Base-by-base conservation (phyloP, 2,113 vertebrate species). In the Mirounga angustirostris region DNA sequence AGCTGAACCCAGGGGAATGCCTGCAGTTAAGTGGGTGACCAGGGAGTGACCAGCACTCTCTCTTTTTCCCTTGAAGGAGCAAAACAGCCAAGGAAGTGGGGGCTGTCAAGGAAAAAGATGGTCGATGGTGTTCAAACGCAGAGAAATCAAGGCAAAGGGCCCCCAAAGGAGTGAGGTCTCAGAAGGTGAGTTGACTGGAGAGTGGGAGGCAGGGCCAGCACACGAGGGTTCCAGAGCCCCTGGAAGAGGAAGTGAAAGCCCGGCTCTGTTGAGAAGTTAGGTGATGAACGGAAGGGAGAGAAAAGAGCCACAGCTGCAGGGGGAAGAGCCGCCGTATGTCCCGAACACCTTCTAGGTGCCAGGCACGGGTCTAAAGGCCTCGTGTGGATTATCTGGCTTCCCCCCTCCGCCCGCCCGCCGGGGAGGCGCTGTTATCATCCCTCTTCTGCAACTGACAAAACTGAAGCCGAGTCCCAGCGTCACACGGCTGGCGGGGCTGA, bases 231-330 rank as follows among this genome's bases (percentile, higher is more conserved):
- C 91, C 81, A 78, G 59, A 95, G 78, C 13, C 11, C 58, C 22
- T 58, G 43, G 89, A 56, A 73, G 43, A 95, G 87, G 92, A 97
- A 89, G 83, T 87, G 73, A 79, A 82, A 54, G 76, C 61, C 2
- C 43, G n/a, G 79, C 36, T 54, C 22, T 0, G 59, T 33, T 36
- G 65, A 87, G 65, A 81, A 93, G 71, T 54, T 22, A 54, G 36
- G 63, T 50, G 83, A 69, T 16, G 71, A 65, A 56, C 71, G 14
- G 52, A 50, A 56, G 15, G 52, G 40, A 56, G 43, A 76, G 43
- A 85, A 76, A 73, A 46, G 28, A 13, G 18, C n/a, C 33, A 52
- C 50, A 19, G 24, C 73, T 24, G 26, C 5, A 14, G 56, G 6
- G 56, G 56, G 19, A 46, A 69, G 0, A 63, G 86, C 69, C 46